Base-by-base conservation (phyloP, 2,797 vertebrate species). In the Natrix natrix region DNA sequence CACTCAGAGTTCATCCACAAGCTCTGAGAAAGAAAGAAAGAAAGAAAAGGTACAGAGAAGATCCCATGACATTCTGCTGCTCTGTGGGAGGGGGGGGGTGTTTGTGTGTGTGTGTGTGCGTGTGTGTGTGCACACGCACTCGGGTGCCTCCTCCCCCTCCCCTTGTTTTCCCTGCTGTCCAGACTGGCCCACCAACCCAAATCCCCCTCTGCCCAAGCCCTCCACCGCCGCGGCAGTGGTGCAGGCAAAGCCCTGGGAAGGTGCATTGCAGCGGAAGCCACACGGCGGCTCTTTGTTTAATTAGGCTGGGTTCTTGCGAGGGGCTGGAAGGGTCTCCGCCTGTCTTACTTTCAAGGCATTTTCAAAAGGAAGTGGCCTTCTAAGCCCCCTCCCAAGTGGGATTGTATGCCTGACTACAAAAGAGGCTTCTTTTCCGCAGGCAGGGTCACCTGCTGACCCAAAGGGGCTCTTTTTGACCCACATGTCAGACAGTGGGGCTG, bases 211-310 rank as follows among this genome's bases (percentile, higher is more conserved):
- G 74, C 52, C 69, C 66, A 61, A 88, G 37, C 37, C 20, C 55
- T 59, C 66, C 26, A 7, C 54, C 5, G 20, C 91, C 28, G 17
- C 12, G 0, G 32, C 6, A 0, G 14, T 88, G 55, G 87, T 22
- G 92, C 92, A 89, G 87, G 87, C 66, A 60, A 24, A 0, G 24
- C 60, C 54, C 0, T 87, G 5, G 22, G 4, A 0, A 92, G 93
- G 94, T 86, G 94, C 63, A 11, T 91, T 92, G 94, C 93, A 8
- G 0, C 0, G 56, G 93, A 96, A 95, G 94, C 95, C 94, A 74
- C 92, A 92, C 92, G 32, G 20, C 94, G 32, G 20, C 94, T 95
- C 94, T 97, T 96, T 97, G 96, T 97, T 95, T 93, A 56, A 91
- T 94, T 94, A 94, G 95, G 94, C 96, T 94, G 59, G 90, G 56